Percentiles rank a stretch among this genome's conserved stretches.
These are phyloP conservation scores for Caenorhabditis auriculariae DNA, from an alignment of 2,888 invertebrate species.

Conservation along the genomic window DNA sequence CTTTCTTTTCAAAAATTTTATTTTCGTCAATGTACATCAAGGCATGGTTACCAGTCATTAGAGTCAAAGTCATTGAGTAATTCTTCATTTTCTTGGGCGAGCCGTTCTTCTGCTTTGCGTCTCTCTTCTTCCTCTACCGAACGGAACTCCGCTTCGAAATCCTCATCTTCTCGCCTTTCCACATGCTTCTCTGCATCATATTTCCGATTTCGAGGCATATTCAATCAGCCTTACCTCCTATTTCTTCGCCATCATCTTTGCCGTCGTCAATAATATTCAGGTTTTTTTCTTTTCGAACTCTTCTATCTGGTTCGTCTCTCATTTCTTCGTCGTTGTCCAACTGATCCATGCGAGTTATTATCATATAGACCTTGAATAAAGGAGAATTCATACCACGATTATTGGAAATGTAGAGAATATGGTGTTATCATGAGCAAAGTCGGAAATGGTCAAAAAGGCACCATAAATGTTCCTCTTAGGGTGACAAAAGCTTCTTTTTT, in stretches of 20 bases:
- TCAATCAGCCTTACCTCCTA: neutral
- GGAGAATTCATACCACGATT: no score
- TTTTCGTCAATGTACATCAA: no score
- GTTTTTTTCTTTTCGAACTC: slow-evolving; percentile 4
- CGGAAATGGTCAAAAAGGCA: no score
- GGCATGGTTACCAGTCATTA: no score
- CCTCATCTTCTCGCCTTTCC: neutral
- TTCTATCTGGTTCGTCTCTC: neutral
- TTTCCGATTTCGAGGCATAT: neutral
- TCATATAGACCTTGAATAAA: slow-evolving; percentile 3
- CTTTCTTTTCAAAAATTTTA: no score
- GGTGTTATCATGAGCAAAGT: no score
- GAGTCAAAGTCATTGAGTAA: no score
- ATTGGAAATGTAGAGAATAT: no score
- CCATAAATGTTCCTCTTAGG: no score
- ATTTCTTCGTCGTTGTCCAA: slow-evolving; percentile 1
- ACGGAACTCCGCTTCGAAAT: slow-evolving; percentile 8
- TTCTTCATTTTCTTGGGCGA: no score
- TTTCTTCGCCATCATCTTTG: slow-evolving; percentile 12
- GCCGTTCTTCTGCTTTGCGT: no score
- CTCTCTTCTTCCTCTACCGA: slow-evolving; percentile 1
- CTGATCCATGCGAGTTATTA: slow-evolving; percentile 8
- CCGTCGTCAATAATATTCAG: slow-evolving; percentile 12
- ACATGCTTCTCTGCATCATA: neutral
- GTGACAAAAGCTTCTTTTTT: no score